phyloP scores from a whole-genome alignment of 2,888 invertebrate species.

The Heliconius hortense region DNA sequence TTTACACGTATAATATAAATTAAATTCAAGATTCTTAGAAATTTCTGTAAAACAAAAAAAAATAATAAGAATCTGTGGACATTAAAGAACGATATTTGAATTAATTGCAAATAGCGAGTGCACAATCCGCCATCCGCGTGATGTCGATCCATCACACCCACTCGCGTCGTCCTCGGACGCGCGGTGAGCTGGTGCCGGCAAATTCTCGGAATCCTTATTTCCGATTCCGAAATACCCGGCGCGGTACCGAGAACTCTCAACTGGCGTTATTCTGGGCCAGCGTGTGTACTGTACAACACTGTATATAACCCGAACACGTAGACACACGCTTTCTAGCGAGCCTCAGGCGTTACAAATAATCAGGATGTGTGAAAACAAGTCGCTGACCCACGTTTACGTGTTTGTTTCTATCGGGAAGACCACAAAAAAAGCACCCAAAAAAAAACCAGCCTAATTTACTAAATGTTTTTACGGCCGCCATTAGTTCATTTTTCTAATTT shows the following conservation, averaged over 20 bases:
- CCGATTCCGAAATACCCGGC: constrained; percentile 78
- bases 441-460: constrained; percentile 9
- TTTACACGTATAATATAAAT: not conserved
- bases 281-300: constrained; percentile 23
- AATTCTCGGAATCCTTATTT: constrained; percentile 77
- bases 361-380: constrained; percentile 70
- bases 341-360: constrained; percentile 73
- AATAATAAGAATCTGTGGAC: not conserved
- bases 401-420: constrained; percentile 36
- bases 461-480: constrained; percentile 23
- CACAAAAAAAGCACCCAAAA: constrained; percentile 17
- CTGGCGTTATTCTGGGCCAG: constrained; percentile 76
- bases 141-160: constrained; percentile 46
- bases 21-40: constrained; percentile 1
- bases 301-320: constrained; percentile 75
- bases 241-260: constrained; percentile 73
- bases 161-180: constrained; percentile 19
- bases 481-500: constrained; percentile 30
- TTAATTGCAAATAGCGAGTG: constrained; percentile 26
- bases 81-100: not conserved
- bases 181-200: constrained; percentile 59
- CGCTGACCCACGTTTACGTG: constrained; percentile 66
- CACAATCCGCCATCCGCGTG: constrained; percentile 35
- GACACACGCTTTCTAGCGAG: constrained; percentile 71
- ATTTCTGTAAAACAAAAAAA: not conserved